Evolutionary conservation across 2,888 invertebrate species (phyloP), one percentile per base, ranked within the genome.

Genomic region (Drosophila emarginata): DNA sequence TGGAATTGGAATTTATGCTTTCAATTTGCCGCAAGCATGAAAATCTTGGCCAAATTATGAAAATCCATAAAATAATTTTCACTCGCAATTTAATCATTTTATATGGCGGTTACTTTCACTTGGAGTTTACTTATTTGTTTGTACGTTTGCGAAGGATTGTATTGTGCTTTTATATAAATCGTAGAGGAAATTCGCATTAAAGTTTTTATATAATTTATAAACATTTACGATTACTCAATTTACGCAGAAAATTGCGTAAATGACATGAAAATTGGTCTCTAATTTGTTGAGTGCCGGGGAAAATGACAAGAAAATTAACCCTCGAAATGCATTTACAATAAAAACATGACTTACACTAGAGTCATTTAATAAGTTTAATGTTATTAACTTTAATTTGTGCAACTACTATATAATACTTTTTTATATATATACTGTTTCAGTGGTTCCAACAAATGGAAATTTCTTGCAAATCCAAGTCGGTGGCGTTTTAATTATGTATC

Each of bases 1-100:
- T 80, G 74, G 77, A 79, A 78, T 83, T 83, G 77, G 74, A 76
- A 78, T 88, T 84, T 88, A 84, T 88, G 79, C 59, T 78, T 84
- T 84, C 88, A 86, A 88, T 88, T 82, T 82, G 75, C 71, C 57
- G 62, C 58, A 58, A 73, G 71, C 78, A 72, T 73, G 76, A 76
- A 76, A 79, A 66, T 73, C 64, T 71, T 76, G 70, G 62, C 64
- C 53, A 83, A 80, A 84, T 83, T 84, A 86, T 74, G 67, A 86
- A 74, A 76, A 72, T 71, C 87, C 84, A 78, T 68, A 73, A 77
- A 83, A 86, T 86, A 80, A 83, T 78, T 84, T 86, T 84, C 79
- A 78, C 80, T 80, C 70, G 84, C 63, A 79, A 70, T 69, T 80
- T 86, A 76, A 83, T 84, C 84, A 88, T 84, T 84, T 75, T 86